A percentile compares a stretch with the other conserved stretches of the same genome.
Conservation (phyloP, 2,113 vertebrate genomes). For the Octodon degus region DNA sequence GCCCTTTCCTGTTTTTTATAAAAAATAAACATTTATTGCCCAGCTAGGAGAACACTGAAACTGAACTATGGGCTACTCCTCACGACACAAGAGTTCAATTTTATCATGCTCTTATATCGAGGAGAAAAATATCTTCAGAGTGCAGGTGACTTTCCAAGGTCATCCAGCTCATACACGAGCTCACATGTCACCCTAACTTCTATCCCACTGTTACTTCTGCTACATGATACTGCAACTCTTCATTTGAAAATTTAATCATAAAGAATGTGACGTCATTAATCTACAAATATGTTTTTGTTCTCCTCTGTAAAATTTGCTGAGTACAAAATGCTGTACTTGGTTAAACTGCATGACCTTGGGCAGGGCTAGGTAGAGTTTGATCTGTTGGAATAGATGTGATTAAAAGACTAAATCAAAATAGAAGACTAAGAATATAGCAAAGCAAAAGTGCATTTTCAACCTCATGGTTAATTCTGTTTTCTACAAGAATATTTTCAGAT, state of each 20-base stretch:
- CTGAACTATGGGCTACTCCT: neutral
- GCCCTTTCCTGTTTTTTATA: neutral
- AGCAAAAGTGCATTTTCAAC: slow-evolving; percentile 48
- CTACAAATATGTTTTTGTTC: slow-evolving; percentile 62
- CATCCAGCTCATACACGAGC: slow-evolving; percentile 17
- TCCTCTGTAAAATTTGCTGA: slow-evolving; percentile 58
- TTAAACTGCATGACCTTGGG: slow-evolving; percentile 58
- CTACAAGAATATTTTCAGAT: slow-evolving; percentile 54
- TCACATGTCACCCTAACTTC: neutral
- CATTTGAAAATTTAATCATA: slow-evolving; percentile 69
- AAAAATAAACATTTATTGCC: slow-evolving; percentile 55
- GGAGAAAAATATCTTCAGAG: neutral
- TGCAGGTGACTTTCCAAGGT: slow-evolving; percentile 31
- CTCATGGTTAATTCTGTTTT: slow-evolving; percentile 40
- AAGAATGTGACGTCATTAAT: slow-evolving; percentile 66
- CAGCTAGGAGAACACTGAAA: neutral
- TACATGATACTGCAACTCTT: slow-evolving; percentile 43
- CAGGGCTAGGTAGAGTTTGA: slow-evolving; percentile 40
- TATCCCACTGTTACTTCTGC: slow-evolving; percentile 23
- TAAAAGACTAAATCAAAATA: slow-evolving; percentile 72
- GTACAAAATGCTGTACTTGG: slow-evolving; percentile 43
- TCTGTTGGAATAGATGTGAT: slow-evolving; percentile 52
- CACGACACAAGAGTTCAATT: neutral
- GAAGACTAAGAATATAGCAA: slow-evolving; percentile 21
- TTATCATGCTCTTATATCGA: neutral